Percentiles rank a stretch among this genome's conserved stretches.
These are phyloP conservation scores for Ailuropoda melanoleuca DNA, from an alignment of 2,113 vertebrate genomes.

Conservation along the genomic window DNA sequence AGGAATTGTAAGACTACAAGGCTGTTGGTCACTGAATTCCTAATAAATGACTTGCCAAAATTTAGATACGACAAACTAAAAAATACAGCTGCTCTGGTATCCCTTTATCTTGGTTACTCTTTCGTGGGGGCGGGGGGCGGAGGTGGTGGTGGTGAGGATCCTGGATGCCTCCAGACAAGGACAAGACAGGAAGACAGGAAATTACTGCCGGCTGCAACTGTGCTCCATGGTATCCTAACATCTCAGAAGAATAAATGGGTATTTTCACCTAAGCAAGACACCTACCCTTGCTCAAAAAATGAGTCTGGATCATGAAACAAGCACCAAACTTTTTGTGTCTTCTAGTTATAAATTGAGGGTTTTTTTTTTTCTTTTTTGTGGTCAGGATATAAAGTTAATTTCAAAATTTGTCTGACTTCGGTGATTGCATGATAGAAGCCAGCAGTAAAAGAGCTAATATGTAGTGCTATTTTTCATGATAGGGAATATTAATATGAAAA, in stretches of 20 bases:
- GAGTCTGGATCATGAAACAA: background rate
- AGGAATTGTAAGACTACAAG: background rate
- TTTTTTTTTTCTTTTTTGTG: background rate
- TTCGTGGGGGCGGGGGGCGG: background rate
- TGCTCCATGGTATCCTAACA: too few species aligned
- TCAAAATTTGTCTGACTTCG: background rate
- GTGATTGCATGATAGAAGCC: background rate
- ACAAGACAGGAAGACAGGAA: background rate
- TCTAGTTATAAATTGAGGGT: background rate
- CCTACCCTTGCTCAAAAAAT: background rate
- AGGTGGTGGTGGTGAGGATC: background rate
- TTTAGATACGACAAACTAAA: background rate
- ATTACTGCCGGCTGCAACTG: accelerated
- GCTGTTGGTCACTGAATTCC: background rate
- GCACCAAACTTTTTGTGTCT: background rate
- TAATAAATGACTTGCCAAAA: background rate
- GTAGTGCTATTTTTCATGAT: background rate
- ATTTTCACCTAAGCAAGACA: background rate
- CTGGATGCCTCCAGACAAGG: background rate
- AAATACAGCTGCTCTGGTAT: accelerated
- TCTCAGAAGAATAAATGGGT: background rate
- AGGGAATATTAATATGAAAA: background rate
- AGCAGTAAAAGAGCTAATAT: background rate
- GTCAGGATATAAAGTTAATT: background rate
- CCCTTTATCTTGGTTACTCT: background rate